Conservation (phyloP, 2,113 vertebrate genomes). For the Nicator chloris region DNA sequence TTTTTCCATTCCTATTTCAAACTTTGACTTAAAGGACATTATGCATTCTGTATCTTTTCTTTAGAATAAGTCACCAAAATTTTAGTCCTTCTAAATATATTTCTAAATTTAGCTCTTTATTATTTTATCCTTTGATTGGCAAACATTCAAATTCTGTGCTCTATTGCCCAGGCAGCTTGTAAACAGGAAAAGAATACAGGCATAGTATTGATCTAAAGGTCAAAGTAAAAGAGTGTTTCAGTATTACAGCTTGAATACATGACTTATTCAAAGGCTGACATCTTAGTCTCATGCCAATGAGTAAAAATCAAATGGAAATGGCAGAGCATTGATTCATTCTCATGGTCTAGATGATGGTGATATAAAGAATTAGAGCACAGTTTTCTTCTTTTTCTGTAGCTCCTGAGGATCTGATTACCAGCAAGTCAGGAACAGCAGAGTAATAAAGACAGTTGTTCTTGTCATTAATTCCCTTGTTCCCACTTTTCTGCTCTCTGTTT, state of each 20-base stretch:
- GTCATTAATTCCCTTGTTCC: neutral
- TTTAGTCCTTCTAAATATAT: slow-evolving; percentile 29
- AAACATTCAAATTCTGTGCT: slow-evolving; percentile 48
- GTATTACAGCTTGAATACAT: slow-evolving; percentile 30
- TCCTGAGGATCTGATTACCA: neutral
- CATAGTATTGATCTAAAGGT: slow-evolving; percentile 45
- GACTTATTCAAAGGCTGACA: neutral
- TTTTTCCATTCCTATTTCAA: neutral
- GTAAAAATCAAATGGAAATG: neutral
- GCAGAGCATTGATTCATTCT: neutral
- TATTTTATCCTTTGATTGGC: slow-evolving; percentile 40
- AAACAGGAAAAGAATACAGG: slow-evolving; percentile 45
- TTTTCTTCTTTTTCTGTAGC: neutral
- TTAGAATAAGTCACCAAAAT: neutral
- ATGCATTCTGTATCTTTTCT: neutral
- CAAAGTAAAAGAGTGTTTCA: slow-evolving; percentile 19
- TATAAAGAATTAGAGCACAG: neutral
- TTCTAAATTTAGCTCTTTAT: slow-evolving; percentile 41
- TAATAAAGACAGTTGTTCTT: neutral
- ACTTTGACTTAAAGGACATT: neutral
- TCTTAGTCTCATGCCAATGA: neutral
- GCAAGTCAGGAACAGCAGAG: neutral
- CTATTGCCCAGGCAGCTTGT: neutral
- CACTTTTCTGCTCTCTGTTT: neutral
- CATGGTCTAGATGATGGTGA: neutral